Evolutionary conservation across 1,140 invertebrate genomes (phyloP), one percentile per base, ranked within the genome.

Genomic region (Zelostemma sp.): DNA sequence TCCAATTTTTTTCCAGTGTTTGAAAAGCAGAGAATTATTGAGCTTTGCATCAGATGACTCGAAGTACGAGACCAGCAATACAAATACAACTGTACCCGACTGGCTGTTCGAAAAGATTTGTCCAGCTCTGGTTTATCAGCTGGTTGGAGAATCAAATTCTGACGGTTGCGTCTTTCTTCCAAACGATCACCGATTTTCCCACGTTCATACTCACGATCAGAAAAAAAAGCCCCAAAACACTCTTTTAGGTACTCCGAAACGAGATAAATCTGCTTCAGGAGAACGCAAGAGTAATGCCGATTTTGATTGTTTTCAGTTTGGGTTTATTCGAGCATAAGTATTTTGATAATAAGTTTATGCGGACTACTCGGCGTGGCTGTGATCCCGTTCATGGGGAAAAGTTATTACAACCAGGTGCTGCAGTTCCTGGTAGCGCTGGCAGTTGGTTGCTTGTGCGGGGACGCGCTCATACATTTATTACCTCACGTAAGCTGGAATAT

Each of bases 371-470:
- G 92, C 8, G 90, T 96, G 15, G 90, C 90, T 17, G 92, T 97
- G 1, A 95, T 97, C 77, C 95, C 95, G 1, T 89, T 95, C 8
- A 96, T 97, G 91, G 91, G 95, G 78, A 94, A 93, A 75, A 89
- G 90, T 51, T 95, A 95, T 83, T 97, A 97, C 79, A 92, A 97
- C 73, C 92, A 95, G 67, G 84, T 97, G 31, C 86, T 97, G 55
- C 95, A 97, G 81, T 97, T 96, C 83, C 86, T 97, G 54, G 94
- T 98, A 2, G 95, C 95, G 0, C 85, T 98, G 53, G 96, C 96
- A 21, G 92, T 98, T 25, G 96, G 95, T 9, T 95, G 95, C 2
- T 86, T 98, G 46, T 92, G 93, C 35, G 95, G 95, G 3, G 96
- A 97, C 87, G 96, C 96, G 1, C 85, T 98, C 18, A 88, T 98